phyloP scores from a whole-genome alignment of 2,888 invertebrate species.

The Notodonta dromedarius region DNA sequence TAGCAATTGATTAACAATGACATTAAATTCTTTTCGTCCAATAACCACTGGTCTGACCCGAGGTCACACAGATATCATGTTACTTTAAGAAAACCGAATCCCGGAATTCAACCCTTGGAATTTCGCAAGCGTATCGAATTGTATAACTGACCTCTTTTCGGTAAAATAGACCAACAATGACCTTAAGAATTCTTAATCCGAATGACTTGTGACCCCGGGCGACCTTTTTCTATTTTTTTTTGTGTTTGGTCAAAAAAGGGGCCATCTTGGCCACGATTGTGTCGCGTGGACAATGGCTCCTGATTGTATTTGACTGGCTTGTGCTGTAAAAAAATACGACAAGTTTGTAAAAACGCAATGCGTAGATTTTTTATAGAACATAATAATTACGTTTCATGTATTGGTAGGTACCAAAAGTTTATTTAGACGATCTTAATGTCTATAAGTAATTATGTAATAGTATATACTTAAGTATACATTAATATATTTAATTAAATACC shows the following conservation, averaged over 20 bases:
- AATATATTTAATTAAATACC: no score
- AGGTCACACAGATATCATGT: constrained; percentile 74
- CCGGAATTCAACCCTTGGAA: constrained; percentile 52
- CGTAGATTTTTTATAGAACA: background rate
- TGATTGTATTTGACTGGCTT: constrained; percentile 58
- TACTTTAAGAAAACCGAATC: constrained; percentile 62
- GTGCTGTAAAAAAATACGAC: constrained; percentile 20
- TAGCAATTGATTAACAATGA: background rate
- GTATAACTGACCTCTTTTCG: constrained; percentile 65
- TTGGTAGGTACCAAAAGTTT: background rate
- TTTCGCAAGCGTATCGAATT: constrained; percentile 55
- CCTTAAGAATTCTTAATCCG: constrained; percentile 46
- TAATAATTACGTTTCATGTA: background rate
- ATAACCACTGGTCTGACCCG: constrained; percentile 54
- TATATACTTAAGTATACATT: no score
- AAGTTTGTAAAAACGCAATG: constrained; percentile 5
- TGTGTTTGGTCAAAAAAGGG: constrained; percentile 68
- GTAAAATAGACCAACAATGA: constrained; percentile 45
- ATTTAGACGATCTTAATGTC: no score
- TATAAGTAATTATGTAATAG: no score
- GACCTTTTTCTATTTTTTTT: constrained; percentile 55
- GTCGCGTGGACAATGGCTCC: constrained; percentile 65
- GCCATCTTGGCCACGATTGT: constrained; percentile 60
- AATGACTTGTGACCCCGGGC: constrained; percentile 62
- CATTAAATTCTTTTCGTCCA: background rate